Base-by-base conservation (phyloP, 2,888 invertebrate species). In the Lapara coniferarum region DNA sequence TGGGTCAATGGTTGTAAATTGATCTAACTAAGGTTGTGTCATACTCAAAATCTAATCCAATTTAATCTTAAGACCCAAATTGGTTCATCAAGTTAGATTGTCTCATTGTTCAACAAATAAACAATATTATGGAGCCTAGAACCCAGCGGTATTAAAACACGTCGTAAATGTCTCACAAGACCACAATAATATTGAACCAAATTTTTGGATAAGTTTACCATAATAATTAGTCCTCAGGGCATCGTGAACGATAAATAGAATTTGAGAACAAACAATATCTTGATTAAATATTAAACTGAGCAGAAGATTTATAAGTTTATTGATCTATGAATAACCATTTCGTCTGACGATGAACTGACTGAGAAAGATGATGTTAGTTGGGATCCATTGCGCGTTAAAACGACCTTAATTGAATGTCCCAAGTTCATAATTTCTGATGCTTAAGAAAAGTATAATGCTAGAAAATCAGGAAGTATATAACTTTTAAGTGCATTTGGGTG, bases 111-210 rank as follows among this genome's bases (percentile, higher is more conserved):
- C 13, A 16, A 8, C 8, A 10, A 46, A 44, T n/a, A 59, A 16
- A 59, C 16, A 16, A 37, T n/a, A 59, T 46, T 16, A 44, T 46
- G n/a, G 16, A 59, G 30, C 2, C 13, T 49, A 49, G 10, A 49
- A 49, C 63, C 19, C 49, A 16, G 49, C 19, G 12, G 63, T 49
- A 63, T 49, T 59, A 49, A 49, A 63, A 63, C 8, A 58, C n/a
- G 4, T 59, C 44, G 13, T 63, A 63, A 63, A 19, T 49, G 8
- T 12, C 46, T 46, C 49, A 63, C 63, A 19, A 63, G 13, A 63
- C 19, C 63, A 19, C 63, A 63, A 49, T 13, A 46, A 63, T 12
- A 58, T 58, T 58, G n/a, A 56, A 25, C 25, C 44, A 12, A 46
- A 63, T 13, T 49, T 19, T 49, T 16, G 16, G 12, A 46, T 19